Conservation (phyloP, 1,140 invertebrate species). For the Euwallacea fornicatus region DNA sequence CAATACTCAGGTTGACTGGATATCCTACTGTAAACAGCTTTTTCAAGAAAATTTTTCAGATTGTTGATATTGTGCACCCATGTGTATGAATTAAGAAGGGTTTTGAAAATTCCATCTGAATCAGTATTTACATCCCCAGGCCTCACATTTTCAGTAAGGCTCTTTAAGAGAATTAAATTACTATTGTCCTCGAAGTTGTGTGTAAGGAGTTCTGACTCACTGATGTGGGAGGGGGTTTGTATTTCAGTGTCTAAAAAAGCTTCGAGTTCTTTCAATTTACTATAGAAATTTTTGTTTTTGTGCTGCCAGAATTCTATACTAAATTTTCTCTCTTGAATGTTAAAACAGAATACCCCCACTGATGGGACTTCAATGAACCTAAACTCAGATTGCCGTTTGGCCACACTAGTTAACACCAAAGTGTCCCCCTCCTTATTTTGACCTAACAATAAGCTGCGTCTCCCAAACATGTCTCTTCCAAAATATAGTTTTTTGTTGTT, state of each 20-base stretch:
- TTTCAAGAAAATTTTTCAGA: conserved; percentile 61
- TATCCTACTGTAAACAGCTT: conserved; percentile 66
- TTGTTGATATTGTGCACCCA: conserved; percentile 54
- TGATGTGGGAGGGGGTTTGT: neutral
- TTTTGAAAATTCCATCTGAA: conserved; percentile 52
- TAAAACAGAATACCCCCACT: conserved; percentile 66
- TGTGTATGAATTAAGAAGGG: conserved; percentile 51
- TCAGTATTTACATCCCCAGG: neutral
- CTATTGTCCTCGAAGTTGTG: conserved; percentile 37
- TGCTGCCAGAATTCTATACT: conserved; percentile 55
- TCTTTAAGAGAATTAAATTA: conserved; percentile 24
- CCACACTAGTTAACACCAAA: conserved; percentile 63
- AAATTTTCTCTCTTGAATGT: conserved; percentile 57
- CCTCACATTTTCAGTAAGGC: conserved; percentile 18
- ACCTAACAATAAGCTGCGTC: conserved; percentile 78
- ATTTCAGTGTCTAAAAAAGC: conserved; percentile 51
- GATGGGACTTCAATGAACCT: conserved; percentile 73
- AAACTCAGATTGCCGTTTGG: conserved; percentile 57
- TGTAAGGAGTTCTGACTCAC: neutral
- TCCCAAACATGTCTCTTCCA: conserved; percentile 81
- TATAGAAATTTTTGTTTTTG: conserved; percentile 48
- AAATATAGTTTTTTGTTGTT: conserved; percentile 70
- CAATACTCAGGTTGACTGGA: conserved; percentile 67
- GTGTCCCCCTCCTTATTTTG: conserved; percentile 51
- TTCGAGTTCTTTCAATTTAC: conserved; percentile 52